A percentile compares a stretch with the other conserved stretches of the same genome.
Evolutionary conservation across 2,888 invertebrate genomes (phyloP).

Genomic region (Branchellion lobata): DNA sequence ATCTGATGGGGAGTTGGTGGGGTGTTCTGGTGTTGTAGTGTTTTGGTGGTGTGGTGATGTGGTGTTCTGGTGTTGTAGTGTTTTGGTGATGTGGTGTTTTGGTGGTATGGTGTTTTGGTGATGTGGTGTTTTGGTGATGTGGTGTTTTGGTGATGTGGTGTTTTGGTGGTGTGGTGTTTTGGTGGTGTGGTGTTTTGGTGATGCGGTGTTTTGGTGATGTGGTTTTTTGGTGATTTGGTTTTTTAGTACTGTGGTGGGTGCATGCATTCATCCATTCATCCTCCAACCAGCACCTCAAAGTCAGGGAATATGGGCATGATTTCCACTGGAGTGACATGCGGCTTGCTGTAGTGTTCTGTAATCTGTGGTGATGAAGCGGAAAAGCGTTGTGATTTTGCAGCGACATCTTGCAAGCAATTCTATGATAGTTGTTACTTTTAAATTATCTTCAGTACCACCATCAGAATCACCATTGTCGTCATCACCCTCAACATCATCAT

Average conservation of each 20-base stretch:
- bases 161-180: background rate
- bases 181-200: background rate
- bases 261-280: background rate
- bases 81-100: too few relatives aligned
- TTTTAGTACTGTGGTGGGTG: background rate
- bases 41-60: too few relatives aligned
- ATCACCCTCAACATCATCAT: too few relatives aligned
- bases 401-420: too few relatives aligned
- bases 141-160: background rate
- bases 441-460: too few relatives aligned
- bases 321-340: constrained; percentile 87
- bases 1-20: constrained; percentile 66
- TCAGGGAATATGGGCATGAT: constrained; percentile 87
- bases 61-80: too few relatives aligned
- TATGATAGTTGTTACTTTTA: too few relatives aligned
- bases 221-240: background rate
- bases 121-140: too few relatives aligned
- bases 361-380: constrained; percentile 68
- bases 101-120: too few relatives aligned
- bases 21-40: background rate
- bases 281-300: constrained; percentile 68
- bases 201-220: background rate
- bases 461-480: too few relatives aligned
- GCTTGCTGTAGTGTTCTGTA: constrained; percentile 92
- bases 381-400: too few relatives aligned